Percentiles rank a stretch among this genome's conserved stretches.
Conservation (phyloP, 2,113 vertebrate genomes). For the Esox niger region DNA sequence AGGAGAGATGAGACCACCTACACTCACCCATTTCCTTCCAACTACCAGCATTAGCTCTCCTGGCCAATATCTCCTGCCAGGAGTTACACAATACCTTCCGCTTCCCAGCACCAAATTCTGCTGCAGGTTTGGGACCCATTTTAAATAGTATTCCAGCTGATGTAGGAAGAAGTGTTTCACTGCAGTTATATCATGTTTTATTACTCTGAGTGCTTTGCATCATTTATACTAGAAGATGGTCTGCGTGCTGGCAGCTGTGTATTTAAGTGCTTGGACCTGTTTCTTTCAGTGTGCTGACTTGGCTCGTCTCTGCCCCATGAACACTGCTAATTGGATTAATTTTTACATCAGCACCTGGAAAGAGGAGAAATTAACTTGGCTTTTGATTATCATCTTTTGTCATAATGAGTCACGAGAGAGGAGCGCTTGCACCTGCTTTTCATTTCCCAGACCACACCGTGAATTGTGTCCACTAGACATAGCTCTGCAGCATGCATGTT, state of each 20-base stretch:
- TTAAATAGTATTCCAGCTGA: not conserved
- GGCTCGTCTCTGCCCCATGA: conserved; percentile 7
- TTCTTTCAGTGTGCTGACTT: conserved; percentile 30
- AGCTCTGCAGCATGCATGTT: no score
- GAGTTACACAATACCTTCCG: not conserved
- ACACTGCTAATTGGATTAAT: conserved; percentile 21
- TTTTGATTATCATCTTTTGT: conserved; percentile 7
- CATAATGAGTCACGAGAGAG: not conserved
- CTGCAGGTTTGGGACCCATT: not conserved
- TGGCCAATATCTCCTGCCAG: not conserved
- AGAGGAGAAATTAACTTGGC: conserved; percentile 7
- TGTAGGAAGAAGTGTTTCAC: not conserved
- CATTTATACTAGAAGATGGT: conserved; percentile 26
- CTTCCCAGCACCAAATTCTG: not conserved
- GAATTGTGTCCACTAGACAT: no score
- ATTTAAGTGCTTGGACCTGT: conserved; percentile 22
- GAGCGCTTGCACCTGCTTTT: not conserved
- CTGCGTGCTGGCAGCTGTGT: conserved; percentile 30
- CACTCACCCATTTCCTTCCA: not conserved
- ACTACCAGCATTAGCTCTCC: not conserved
- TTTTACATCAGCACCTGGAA: conserved; percentile 18
- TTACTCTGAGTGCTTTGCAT: conserved; percentile 29
- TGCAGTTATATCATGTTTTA: conserved; percentile 34
- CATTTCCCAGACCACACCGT: not conserved
- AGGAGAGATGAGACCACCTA: not conserved